Conservation (phyloP, 2,888 invertebrate species). For the Caenorhabditis sp. region DNA sequence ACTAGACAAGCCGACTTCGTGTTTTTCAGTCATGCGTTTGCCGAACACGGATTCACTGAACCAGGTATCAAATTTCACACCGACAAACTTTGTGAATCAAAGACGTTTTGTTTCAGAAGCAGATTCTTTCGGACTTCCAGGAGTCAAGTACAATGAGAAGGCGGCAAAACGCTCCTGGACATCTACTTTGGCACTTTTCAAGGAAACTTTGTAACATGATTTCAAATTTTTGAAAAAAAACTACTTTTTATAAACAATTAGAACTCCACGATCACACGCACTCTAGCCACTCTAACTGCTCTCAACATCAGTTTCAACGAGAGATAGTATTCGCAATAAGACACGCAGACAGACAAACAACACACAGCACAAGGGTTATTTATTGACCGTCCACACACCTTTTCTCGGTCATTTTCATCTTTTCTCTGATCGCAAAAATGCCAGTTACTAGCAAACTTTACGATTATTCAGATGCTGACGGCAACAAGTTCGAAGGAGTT, state of each 20-base stretch:
- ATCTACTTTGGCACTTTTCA: slow-evolving; percentile 67
- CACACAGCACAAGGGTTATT: slow-evolving; percentile 8
- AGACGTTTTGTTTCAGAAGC: slow-evolving; percentile 34
- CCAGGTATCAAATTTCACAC: slow-evolving; percentile 35
- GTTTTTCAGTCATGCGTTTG: slow-evolving; percentile 74
- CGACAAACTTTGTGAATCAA: no score
- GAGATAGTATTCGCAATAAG: slow-evolving; percentile 14
- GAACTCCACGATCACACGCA: no score
- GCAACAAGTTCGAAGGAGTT: slow-evolving; percentile 67
- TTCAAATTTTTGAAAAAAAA: not conserved
- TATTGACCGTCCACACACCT: slow-evolving; percentile 26
- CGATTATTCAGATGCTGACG: slow-evolving; percentile 53
- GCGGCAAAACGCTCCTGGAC: slow-evolving; percentile 71
- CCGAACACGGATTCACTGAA: slow-evolving; percentile 77
- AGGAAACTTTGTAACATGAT: slow-evolving; percentile 18
- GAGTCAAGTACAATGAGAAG: slow-evolving; percentile 70
- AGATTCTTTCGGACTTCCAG: slow-evolving; percentile 48
- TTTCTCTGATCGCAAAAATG: slow-evolving; percentile 31
- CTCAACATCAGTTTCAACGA: not conserved
- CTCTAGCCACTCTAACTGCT: no score
- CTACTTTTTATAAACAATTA: no score
- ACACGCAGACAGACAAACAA: slow-evolving; percentile 41
- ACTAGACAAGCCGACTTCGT: slow-evolving; percentile 74
- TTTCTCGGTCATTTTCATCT: slow-evolving; percentile 5
- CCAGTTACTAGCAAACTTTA: slow-evolving; percentile 20